Evolutionary conservation across 2,113 vertebrate genomes (phyloP), one percentile per base, ranked within the genome.

Genomic region (Festucalex cinctus): DNA sequence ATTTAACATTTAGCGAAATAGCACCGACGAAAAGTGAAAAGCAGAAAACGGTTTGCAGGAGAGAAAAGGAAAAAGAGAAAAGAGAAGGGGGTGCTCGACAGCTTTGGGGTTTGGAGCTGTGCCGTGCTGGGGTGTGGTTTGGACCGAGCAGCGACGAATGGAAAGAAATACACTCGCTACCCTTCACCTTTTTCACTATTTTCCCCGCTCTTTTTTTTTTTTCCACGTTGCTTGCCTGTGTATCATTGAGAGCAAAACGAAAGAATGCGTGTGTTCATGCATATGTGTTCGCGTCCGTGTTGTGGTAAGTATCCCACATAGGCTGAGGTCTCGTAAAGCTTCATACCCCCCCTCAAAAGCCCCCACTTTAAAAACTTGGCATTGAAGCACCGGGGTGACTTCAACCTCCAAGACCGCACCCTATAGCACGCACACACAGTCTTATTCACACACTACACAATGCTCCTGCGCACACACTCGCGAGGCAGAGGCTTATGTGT

Each of bases 301-400:
- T 84, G 85, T 70, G 83, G 84, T 81, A 86, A 84, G 73, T 84
- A 83, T 88, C 72, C 73, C 78, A 81, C 81, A 87, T 73, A 75
- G 80, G 76, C 83, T 85, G 82, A 83, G 85, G 85, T 86, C 89
- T 90, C 79, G 60, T 88, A 88, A 90, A 90, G 83, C 84, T 86
- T 81, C 76, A 68, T 79, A 66, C 75, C 81, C 83, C 81, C 35
- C 17, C 16, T 1, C 43, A 5, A 79, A 74, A 66, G 76, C 75
- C 72, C 78, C 68, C 60, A 62, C 56, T 67, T 71, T 84, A 84
- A 87, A 86, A 82, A 82, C 80, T 85, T 86, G 86, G 80, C 87
- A 81, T 75, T 51, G 19, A 19, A 74, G 75, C 77, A 67, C 60
- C 20, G 56, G 81, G 80, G 82, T 90, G 83, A 91, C 86, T 86